A percentile compares a stretch with the other conserved stretches of the same genome.
Evolutionary conservation across 2,113 vertebrate species (phyloP).

Genomic region (Barbus barbus): DNA sequence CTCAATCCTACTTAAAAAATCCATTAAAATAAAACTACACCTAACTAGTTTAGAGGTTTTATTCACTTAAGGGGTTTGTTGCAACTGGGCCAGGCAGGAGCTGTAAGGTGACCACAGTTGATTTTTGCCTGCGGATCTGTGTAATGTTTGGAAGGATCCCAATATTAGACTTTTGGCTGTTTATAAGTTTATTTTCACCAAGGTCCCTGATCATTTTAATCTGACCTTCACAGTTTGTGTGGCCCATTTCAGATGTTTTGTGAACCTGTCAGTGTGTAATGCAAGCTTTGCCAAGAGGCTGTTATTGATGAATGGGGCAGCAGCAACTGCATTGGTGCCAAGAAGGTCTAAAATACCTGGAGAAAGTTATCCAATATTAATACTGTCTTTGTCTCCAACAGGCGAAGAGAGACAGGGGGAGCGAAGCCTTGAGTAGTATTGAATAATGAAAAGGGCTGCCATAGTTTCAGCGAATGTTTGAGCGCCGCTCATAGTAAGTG

Average conservation of each 20-base stretch:
- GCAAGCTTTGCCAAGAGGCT: conserved; percentile 3
- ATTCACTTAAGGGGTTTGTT: background rate
- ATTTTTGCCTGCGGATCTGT: background rate
- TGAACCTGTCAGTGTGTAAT: conserved; percentile 2
- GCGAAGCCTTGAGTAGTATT: conserved; percentile 25
- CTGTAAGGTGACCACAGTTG: background rate
- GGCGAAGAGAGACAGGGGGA: conserved; percentile 21
- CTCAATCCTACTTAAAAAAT: background rate
- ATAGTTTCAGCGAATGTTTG: conserved; percentile 58
- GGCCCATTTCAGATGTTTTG: conserved; percentile 14
- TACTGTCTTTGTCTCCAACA: too few species aligned
- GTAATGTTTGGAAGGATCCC: background rate
- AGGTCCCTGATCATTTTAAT: background rate
- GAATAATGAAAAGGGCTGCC: conserved; percentile 58
- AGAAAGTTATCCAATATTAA: background rate
- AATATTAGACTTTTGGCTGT: background rate
- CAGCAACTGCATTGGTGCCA: background rate
- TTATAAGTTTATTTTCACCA: background rate
- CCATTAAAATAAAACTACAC: background rate
- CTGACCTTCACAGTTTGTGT: conserved; percentile 8
- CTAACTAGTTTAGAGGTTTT: background rate
- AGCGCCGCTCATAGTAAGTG: conserved; percentile 56
- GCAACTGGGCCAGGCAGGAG: background rate
- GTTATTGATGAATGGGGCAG: conserved; percentile 12
- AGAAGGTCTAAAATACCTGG: conserved; percentile 7